Base-by-base conservation (phyloP, 2,888 invertebrate species). In the Cataglyphis livida region DNA sequence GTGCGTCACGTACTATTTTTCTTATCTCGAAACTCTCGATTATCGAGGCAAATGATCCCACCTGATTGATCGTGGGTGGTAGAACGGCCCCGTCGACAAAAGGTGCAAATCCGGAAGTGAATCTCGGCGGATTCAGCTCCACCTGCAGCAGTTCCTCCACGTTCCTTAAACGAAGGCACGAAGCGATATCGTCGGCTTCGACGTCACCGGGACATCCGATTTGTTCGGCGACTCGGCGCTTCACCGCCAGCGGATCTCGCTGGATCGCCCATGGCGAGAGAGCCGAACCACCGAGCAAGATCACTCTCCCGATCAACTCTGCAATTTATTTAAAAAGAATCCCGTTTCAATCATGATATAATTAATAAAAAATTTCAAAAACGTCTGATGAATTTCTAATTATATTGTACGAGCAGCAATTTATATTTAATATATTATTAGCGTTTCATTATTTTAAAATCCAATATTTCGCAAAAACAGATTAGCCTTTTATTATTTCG, bases 211-310 rank as follows among this genome's bases (percentile, higher is more conserved):
- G 97, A 93, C 98, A 98, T 66, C 97, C 97, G 6, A 98, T 97
- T 93, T 98, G 97, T 90, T 97, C 97, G 75, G 98, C 98, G 70
- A 98, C 98, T 94, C 96, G 95, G 81, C 97, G 96, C 95, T 98
- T 98, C 91, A 98, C 97, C 91, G 96, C 96, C 73, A 98, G 95
- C 44, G 98, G 98, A 93, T 98, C 98, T 90, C 97, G 96, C 95
- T 98, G 98, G 92, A 98, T 96, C 85, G 98, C 98, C 98, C 98
- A 98, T 51, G 98, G 98, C 92, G 98, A 98, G 88, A 98, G 95
- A 35, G 98, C 98, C 82, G 98, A 98, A 83, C 98, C 98, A 93
- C 98, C 98, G 94, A 98, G 96, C 93, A 98, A 95, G 92, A 98
- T 97, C 90, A 98, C 98, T 90, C 98, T 97, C 95, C 97, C 97